Conservation (phyloP, 2,888 invertebrate species). For the Octodonta nipae region DNA sequence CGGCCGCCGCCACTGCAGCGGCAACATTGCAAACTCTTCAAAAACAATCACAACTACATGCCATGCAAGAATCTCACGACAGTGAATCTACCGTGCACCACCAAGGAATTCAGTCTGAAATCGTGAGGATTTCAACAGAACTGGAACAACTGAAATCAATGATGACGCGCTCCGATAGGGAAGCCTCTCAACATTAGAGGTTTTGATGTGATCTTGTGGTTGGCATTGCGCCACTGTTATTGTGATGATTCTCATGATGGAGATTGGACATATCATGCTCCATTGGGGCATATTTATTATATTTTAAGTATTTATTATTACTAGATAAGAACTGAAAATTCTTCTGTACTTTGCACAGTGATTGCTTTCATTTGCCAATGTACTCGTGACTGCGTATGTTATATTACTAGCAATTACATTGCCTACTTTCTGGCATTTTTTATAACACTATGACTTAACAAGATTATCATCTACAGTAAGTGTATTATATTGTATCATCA, state of each 20-base stretch:
- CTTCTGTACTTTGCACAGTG: conserved; percentile 22
- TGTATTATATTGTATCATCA: conserved; percentile 16
- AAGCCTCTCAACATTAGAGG: conserved; percentile 13
- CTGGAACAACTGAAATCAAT: conserved; percentile 79
- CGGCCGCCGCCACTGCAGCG: conserved; percentile 31
- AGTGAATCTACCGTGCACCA: conserved; percentile 53
- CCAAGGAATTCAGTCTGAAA: conserved; percentile 68
- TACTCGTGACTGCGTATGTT: conserved; percentile 21
- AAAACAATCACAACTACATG: conserved; percentile 31
- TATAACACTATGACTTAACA: background rate
- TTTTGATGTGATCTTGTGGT: conserved; percentile 17
- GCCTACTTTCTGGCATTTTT: background rate
- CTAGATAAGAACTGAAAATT: conserved; percentile 19
- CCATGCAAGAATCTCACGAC: conserved; percentile 25
- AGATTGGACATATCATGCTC: conserved; percentile 30
- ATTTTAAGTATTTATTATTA: conserved; percentile 30
- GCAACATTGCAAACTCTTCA: conserved; percentile 29
- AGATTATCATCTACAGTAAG: conserved; percentile 7
- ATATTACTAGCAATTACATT: conserved; percentile 5
- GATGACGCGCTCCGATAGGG: conserved; percentile 48
- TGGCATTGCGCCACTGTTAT: conserved; percentile 15
- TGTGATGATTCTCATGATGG: conserved; percentile 24
- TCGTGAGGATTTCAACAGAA: conserved; percentile 79
- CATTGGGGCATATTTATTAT: conserved; percentile 26
- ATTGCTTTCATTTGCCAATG: conserved; percentile 26